Evolutionary conservation across 2,113 vertebrate genomes (phyloP), one percentile per base, ranked within the genome.

Genomic region (Lontra canadensis): DNA sequence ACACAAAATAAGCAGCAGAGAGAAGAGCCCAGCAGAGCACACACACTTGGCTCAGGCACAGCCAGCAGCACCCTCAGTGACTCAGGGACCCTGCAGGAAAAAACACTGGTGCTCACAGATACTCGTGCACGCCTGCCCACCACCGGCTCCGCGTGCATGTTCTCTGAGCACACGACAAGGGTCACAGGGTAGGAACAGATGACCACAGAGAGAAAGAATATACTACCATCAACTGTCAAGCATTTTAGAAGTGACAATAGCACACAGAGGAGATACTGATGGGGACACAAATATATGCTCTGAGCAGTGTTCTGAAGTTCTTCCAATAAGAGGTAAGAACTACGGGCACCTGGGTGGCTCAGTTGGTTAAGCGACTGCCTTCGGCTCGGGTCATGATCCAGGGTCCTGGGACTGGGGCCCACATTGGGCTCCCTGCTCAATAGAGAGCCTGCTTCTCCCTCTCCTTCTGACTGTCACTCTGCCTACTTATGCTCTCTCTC

Each of bases 1-100:
- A 92, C 73, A 97, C 86, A 95, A 87, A 90, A 73, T 90, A 82
- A 63, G 63, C 31, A 26, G 39, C 74, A 87, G 69, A 79, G 83
- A 87, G n/a, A 91, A 84, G 26, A 21, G 36, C 36, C 65, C 29
- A 67, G 29, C 17, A 83, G 2, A 67, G 69, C 36, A 80, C 42
- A 85, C 25, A 65, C 44, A 29, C 39, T 36, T 36, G n/a, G 79
- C 92, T 73, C 44, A 59, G 59, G 61, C 74, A 83, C 31, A 29
- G 26, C 31, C 31, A 57, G 39, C 6, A 74, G 49, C 55, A 59
- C 44, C 20, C 26, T 86, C 18, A 13, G 39, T 4, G 21, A 78
- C 36, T 74, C 21, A 61, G 7, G 31, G 15, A 4, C 61, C 69
- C 25, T 61, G 39, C 55, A 81, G 79, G 65, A 21, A 80, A 92